Conservation (phyloP, 1,140 invertebrate species). For the Platorchestia sp. region DNA sequence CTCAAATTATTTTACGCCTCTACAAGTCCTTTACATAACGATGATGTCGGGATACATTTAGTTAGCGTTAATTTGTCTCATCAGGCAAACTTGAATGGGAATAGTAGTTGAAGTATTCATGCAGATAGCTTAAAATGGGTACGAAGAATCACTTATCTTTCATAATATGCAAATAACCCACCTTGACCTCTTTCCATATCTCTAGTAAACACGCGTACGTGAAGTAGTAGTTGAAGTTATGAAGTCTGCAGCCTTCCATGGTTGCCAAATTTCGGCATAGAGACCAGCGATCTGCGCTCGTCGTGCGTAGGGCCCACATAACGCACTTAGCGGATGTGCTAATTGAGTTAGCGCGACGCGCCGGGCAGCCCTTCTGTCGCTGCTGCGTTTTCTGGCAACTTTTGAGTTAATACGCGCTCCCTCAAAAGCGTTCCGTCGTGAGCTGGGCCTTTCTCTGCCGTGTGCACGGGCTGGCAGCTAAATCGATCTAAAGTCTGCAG, state of each 20-base stretch:
- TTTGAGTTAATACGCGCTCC: neutral
- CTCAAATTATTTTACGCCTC: neutral
- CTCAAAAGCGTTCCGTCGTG: neutral
- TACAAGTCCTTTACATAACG: too few relatives aligned
- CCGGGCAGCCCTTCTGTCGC: neutral
- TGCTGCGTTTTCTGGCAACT: neutral
- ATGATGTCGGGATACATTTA: too few relatives aligned
- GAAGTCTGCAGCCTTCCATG: neutral
- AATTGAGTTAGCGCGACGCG: conserved; percentile 22
- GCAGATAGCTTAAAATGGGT: too few relatives aligned
- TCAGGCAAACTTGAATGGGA: too few relatives aligned
- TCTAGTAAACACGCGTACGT: neutral
- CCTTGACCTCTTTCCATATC: neutral
- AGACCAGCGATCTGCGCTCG: neutral
- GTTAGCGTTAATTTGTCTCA: too few relatives aligned
- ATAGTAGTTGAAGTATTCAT: too few relatives aligned
- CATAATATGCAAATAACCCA: neutral
- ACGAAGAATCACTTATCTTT: too few relatives aligned
- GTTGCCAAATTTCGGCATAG: neutral
- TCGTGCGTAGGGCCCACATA: conserved; percentile 9
- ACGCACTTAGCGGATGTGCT: conserved; percentile 21
- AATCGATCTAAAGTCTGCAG: neutral
- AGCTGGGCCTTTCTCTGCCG: neutral
- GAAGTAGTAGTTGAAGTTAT: neutral
- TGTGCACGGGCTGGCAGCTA: neutral